Conservation (phyloP, 2,113 vertebrate species). For the Uria aalge region DNA sequence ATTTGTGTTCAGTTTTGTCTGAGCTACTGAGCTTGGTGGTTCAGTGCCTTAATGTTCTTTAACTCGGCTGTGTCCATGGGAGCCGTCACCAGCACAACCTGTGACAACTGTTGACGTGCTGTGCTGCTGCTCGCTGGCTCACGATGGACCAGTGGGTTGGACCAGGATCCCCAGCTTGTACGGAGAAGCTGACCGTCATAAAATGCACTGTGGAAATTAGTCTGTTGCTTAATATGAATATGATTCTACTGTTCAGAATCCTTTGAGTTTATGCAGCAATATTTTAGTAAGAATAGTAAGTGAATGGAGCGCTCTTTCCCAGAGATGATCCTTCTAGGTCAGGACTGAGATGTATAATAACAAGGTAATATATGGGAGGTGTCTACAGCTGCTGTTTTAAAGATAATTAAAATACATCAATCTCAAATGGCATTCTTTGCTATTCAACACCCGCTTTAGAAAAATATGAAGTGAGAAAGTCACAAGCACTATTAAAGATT, state of each 20-base stretch:
- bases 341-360: not conserved
- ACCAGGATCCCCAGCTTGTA: not conserved
- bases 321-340: not conserved
- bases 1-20: not conserved
- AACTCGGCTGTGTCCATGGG: not conserved
- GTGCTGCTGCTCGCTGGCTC: not conserved
- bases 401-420: not conserved
- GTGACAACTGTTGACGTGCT: not conserved
- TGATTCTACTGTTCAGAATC: not conserved
- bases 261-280: not conserved
- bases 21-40: not conserved
- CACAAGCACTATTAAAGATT: not conserved
- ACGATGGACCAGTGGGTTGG: not conserved
- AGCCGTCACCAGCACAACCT: not conserved
- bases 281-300: not conserved
- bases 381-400: not conserved
- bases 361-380: not conserved
- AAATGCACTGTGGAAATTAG: not conserved
- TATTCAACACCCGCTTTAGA: not conserved
- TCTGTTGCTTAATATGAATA: not conserved
- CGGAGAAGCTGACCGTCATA: not conserved
- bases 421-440: not conserved
- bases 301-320: not conserved
- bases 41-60: not conserved
- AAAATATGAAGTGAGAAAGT: conserved; percentile 15